phyloP scores from a whole-genome alignment of 2,888 invertebrate species.

The Lasioglossum malachurum region DNA sequence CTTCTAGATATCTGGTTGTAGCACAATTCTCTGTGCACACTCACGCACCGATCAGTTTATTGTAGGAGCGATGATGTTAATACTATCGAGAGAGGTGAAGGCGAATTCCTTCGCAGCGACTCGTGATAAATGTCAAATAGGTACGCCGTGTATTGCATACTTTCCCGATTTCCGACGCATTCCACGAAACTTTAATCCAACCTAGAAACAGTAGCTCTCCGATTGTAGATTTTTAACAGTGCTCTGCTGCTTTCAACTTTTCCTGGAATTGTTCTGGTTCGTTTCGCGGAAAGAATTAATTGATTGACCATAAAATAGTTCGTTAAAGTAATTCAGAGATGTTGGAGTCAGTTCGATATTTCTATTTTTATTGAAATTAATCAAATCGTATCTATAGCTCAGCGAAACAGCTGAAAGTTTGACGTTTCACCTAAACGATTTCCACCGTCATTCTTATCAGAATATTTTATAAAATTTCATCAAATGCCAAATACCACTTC shows the following conservation, averaged over 20 bases:
- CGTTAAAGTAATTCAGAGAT: neutral
- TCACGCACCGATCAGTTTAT: constrained; percentile 22
- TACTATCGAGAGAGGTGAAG: constrained; percentile 38
- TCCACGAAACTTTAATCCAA: neutral
- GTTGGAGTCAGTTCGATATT: neutral
- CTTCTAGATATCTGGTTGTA: constrained; percentile 19
- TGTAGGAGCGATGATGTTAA: constrained; percentile 48
- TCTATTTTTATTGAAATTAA: neutral
- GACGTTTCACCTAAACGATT: neutral
- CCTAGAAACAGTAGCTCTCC: neutral
- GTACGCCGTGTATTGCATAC: neutral
- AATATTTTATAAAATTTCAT: neutral
- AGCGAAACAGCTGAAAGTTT: neutral
- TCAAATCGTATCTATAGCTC: neutral
- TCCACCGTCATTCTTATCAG: neutral
- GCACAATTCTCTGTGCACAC: neutral
- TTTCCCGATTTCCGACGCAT: constrained; percentile 24
- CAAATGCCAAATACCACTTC: neutral
- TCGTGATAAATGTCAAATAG: constrained; percentile 53
- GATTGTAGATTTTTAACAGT: neutral
- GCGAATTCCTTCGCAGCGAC: constrained; percentile 44
- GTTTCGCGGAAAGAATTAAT: neutral
- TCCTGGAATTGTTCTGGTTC: neutral
- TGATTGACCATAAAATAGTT: neutral
- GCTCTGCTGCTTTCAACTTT: neutral